A percentile compares a stretch with the other conserved stretches of the same genome.
Conservation (phyloP, 2,113 vertebrate species). For the Phaethornis superciliosus region DNA sequence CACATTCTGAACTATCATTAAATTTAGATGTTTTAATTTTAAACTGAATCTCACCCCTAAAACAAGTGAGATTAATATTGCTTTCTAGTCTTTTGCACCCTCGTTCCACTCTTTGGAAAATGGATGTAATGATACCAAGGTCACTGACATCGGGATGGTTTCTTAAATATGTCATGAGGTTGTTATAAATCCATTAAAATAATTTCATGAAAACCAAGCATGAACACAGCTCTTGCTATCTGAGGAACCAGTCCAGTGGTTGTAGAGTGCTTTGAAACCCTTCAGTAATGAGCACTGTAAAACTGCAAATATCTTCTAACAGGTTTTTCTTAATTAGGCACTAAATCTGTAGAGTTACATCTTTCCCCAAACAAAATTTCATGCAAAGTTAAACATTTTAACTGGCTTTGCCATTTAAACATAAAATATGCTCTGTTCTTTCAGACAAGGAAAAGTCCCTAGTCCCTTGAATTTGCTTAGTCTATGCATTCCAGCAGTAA, state of each 20-base stretch:
- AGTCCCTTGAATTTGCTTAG: not conserved
- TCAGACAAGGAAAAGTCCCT: not conserved
- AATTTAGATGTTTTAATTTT: not conserved
- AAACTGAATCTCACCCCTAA: not conserved
- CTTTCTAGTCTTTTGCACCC: not conserved
- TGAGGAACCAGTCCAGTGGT: not conserved
- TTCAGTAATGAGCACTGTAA: not conserved
- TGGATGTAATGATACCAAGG: not conserved
- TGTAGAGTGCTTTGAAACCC: not conserved
- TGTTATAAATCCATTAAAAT: not conserved
- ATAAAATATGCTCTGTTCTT: not conserved
- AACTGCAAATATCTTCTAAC: not conserved
- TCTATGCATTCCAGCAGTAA: fast-evolving
- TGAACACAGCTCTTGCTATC: not conserved
- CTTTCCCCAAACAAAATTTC: not conserved
- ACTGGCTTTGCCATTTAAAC: not conserved
- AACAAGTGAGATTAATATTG: not conserved
- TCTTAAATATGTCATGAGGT: not conserved
- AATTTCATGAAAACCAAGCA: not conserved
- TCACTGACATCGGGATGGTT: not conserved
- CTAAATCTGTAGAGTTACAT: not conserved
- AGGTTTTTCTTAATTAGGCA: constrained; percentile 22
- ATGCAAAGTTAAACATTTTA: not conserved
- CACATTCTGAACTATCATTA: not conserved
- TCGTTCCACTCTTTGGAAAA: not conserved